Evolutionary conservation across 2,797 vertebrate genomes (phyloP), one percentile per base, ranked within the genome.

Genomic region (Spinibarbus caldwelli): DNA sequence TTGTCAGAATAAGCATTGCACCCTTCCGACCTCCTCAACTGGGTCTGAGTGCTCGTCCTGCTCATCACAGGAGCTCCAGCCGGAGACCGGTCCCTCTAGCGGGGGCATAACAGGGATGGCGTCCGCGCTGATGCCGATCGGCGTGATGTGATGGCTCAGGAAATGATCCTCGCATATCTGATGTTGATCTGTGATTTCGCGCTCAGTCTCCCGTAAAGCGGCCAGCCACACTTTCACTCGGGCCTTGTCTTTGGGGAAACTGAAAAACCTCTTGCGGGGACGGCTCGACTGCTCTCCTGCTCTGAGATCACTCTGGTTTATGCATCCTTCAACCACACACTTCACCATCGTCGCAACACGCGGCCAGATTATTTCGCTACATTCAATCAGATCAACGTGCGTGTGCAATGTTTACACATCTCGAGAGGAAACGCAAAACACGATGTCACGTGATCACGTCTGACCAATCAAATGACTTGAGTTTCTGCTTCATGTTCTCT

Each of bases 321-420:
- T 91, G 88, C 95, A 95, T 11, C 93, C 93, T 4, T 92, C 89
- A 2, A 96, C 95, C 38, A 91, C 92, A 54, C 95, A 96, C 91
- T 94, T 95, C 81, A 93, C 93, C 94, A 95, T 95, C 76, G 64
- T 90, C 31, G 12, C 31, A 75, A 70, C 87, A 76, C 87, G 49
- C 2, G 29, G 23, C 15, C 31, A 17, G 59, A 70, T 79, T 54
- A 17, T 26, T 67, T 23, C 21, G 17, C 31, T 67, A 49, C 82
- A 75, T 84, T 67, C 34, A 78, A 70, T 43, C 34, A 19, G 7
- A 66, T 2, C 12, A 59, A 19, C 36, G 38, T 38, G 45, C 62
- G 26, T 54, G 45, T 54, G 45, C 59, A n/a, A 43, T 84, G 75
- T 84, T 84, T 84, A 84, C 75, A 78, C 64, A 78, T 11, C 36